phyloP scores from a whole-genome alignment of 1,140 invertebrate species.

The Belonocnema kinseyi region DNA sequence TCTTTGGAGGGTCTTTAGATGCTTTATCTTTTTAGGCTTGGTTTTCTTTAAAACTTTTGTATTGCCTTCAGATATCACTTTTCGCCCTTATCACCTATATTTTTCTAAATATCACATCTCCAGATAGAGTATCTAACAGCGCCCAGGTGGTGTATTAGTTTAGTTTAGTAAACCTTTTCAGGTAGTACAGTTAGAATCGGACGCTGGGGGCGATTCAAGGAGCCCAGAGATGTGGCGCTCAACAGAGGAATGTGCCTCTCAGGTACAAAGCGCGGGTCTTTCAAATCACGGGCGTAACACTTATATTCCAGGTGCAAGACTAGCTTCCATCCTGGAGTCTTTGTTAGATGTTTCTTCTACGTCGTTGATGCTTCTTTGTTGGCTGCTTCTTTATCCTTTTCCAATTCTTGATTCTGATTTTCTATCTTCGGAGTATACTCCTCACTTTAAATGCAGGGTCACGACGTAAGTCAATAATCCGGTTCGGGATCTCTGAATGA shows the following conservation, averaged over 20 bases:
- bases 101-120: slow-evolving; percentile 20
- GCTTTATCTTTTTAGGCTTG: background rate
- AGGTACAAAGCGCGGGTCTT: slow-evolving; percentile 1
- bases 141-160: background rate
- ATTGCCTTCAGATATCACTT: background rate
- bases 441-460: slow-evolving; percentile 16
- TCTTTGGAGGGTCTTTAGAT: background rate
- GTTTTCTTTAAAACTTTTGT: background rate
- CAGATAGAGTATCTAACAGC: slow-evolving; percentile 3
- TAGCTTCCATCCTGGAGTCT: slow-evolving; percentile 21
- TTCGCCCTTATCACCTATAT: background rate
- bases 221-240: slow-evolving; percentile 35
- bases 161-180: slow-evolving; percentile 8
- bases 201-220: background rate
- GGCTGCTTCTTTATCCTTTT: background rate
- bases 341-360: background rate
- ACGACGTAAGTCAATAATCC: background rate
- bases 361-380: background rate
- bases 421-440: slow-evolving; percentile 3
- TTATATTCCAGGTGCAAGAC: slow-evolving; percentile 19
- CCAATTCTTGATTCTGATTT: background rate
- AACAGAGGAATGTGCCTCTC: slow-evolving; percentile 17
- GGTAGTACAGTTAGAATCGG: slow-evolving; percentile 28
- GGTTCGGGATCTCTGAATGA: background rate
- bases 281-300: slow-evolving; percentile 18